phyloP scores from a whole-genome alignment of 2,888 invertebrate species.

The Rhagonycha lutea region DNA sequence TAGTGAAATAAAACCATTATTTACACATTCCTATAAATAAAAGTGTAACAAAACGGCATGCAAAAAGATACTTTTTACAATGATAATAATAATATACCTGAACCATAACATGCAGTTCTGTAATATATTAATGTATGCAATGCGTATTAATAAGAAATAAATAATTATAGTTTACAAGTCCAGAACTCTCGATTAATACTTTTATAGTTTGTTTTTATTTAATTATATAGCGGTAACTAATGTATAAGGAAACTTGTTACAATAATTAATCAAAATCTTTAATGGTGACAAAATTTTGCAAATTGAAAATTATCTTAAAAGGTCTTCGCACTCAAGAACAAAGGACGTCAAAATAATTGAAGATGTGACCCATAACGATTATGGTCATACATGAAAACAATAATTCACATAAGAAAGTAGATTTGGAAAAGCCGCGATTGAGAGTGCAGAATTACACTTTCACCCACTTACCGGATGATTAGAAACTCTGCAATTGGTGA shows the following conservation, averaged over 20 bases:
- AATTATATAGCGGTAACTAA: background rate
- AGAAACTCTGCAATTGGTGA: conserved; percentile 17
- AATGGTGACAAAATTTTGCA: background rate
- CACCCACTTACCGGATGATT: conserved; percentile 29
- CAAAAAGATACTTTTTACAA: background rate
- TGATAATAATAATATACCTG: background rate
- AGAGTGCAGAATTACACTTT: conserved; percentile 28
- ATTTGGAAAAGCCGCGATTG: conserved; percentile 13
- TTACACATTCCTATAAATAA: background rate
- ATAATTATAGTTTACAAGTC: background rate
- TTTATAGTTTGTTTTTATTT: background rate
- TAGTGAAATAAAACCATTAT: background rate
- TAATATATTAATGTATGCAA: background rate
- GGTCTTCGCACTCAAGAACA: background rate
- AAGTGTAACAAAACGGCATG: background rate
- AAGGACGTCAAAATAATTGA: background rate
- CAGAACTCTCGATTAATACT: background rate
- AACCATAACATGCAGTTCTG: background rate
- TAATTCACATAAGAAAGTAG: conserved; percentile 23
- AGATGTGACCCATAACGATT: background rate
- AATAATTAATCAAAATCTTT: background rate
- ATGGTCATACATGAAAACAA: conserved; percentile 13
- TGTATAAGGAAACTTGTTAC: background rate
- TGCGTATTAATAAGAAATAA: too few species aligned
- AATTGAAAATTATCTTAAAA: background rate